Evolutionary conservation across 2,797 vertebrate species (phyloP), one percentile per base, ranked within the genome.

Genomic region (Rhadinocentrus ornatus): DNA sequence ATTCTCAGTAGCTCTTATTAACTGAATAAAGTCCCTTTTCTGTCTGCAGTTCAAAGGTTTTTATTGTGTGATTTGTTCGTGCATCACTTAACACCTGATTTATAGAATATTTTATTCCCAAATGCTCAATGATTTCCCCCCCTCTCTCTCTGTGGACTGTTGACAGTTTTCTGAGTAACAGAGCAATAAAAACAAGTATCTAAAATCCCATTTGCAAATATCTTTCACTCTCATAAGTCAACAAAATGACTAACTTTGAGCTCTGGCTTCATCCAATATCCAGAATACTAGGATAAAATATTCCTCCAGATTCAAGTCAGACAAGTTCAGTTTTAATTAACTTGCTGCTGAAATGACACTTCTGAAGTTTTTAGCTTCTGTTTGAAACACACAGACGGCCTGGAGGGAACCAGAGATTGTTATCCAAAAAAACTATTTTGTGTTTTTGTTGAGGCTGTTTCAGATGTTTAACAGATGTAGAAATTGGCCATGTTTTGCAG

Each of bases 381-480:
- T 81, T 83, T 69, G 52, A 58, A 11, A 11, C 62, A 52, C 46
- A 1, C 12, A 22, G 67, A 52, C 27, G 32, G 27, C 63, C 75
- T 78, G 76, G 56, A 73, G 58, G n/a, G 66, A 73, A 88, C 71
- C 13, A 67, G 48, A 72, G 80, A 80, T 74, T 41, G 37, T 48
- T 66, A 85, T 76, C 64, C 62, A 32, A 55, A 63, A 80, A 86
- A 77, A 64, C 18, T 2, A 70, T 67, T 56, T 72, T 76, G 35
- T 63, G 26, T 67, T 76, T 74, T 66, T 66, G 39, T 48, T 62
- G 52, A 77, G 39, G 34, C 71, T 58, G 52, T 66, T 64, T 73
- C 66, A 68, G 73, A 81, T 62, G 41, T 27, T 68, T 68, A 29
- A 60, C 81, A 70, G 75, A 82, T 74, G 82, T 78, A 65, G 71